Percentiles rank a stretch among this genome's conserved stretches.
Evolutionary conservation across 2,888 invertebrate genomes (phyloP).

Genomic region (Brachypalpus laphriformis): DNA sequence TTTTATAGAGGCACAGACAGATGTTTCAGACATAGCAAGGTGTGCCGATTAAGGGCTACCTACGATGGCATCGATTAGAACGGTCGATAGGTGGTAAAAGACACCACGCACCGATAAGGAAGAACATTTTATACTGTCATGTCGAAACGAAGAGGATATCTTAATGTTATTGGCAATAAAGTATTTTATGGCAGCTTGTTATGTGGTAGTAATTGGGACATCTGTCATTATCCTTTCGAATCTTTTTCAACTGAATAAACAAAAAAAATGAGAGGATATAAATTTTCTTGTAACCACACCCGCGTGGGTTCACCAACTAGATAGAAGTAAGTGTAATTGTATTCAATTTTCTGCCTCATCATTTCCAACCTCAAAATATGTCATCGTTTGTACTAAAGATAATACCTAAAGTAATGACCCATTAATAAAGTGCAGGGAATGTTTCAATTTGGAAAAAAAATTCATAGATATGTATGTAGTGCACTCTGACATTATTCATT

Average conservation of each 20-base stretch:
- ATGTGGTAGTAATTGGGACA: constrained; percentile 14
- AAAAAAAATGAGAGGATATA: neutral
- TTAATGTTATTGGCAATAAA: constrained; percentile 6
- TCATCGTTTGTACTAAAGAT: constrained; percentile 9
- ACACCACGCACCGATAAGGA: constrained; percentile 27
- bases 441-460: neutral
- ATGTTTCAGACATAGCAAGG: constrained; percentile 43
- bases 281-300: neutral
- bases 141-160: constrained; percentile 1
- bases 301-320: neutral
- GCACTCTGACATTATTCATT: constrained; percentile 42
- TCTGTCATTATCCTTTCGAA: constrained; percentile 29
- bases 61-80: constrained; percentile 28
- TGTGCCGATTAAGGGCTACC: constrained; percentile 42
- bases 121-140: constrained; percentile 19
- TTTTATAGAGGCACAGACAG: constrained; percentile 2
- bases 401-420: constrained; percentile 54
- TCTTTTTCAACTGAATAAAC: constrained; percentile 1
- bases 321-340: neutral
- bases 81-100: constrained; percentile 32
- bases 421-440: constrained; percentile 38
- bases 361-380: constrained; percentile 23
- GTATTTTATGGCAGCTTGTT: neutral
- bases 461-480: neutral
- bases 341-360: constrained; percentile 63